A percentile compares a stretch with the other conserved stretches of the same genome.
Conservation (phyloP, 2,888 invertebrate species). For the Drosophila meridionalis region DNA sequence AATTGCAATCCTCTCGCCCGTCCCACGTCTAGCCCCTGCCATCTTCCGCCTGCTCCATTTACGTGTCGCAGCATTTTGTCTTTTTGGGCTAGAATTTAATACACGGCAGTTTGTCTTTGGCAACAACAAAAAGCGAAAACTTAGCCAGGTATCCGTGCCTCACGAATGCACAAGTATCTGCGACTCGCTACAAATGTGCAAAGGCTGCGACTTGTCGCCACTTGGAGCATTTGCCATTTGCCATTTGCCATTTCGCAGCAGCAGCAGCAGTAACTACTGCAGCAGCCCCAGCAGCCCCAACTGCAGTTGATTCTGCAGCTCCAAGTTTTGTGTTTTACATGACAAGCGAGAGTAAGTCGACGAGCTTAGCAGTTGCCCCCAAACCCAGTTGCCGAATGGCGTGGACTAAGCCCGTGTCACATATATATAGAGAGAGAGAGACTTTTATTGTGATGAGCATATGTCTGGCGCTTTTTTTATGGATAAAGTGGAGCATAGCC, state of each 20-base stretch:
- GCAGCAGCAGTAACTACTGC: constrained; percentile 15
- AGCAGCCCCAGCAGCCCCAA: constrained; percentile 15
- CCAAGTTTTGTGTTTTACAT: constrained; percentile 72
- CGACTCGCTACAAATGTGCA: constrained; percentile 63
- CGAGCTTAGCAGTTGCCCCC: constrained; percentile 33
- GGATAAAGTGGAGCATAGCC: not conserved
- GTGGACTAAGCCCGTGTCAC: constrained; percentile 21
- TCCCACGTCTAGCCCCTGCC: not conserved
- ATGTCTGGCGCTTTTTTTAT: constrained; percentile 1
- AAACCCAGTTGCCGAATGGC: constrained; percentile 17
- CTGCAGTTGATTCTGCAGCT: constrained; percentile 33
- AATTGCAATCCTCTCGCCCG: constrained; percentile 43
- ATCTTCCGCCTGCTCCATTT: constrained; percentile 35
- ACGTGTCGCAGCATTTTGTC: constrained; percentile 75
- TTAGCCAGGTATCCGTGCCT: constrained; percentile 41
- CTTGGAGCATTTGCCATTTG: constrained; percentile 55
- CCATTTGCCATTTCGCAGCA: constrained; percentile 30
- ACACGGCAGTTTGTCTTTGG: constrained; percentile 78
- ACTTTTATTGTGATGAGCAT: constrained; percentile 24
- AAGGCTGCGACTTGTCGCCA: constrained; percentile 75
- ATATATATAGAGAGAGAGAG: constrained; percentile 4
- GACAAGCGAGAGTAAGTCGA: constrained; percentile 63
- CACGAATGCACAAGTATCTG: constrained; percentile 21
- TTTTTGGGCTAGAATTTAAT: constrained; percentile 77
- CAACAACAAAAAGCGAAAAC: constrained; percentile 46